These are phyloP conservation scores for Reticulitermes speratus DNA, from an alignment of 1,140 invertebrate species.

Conservation along the genomic window DNA sequence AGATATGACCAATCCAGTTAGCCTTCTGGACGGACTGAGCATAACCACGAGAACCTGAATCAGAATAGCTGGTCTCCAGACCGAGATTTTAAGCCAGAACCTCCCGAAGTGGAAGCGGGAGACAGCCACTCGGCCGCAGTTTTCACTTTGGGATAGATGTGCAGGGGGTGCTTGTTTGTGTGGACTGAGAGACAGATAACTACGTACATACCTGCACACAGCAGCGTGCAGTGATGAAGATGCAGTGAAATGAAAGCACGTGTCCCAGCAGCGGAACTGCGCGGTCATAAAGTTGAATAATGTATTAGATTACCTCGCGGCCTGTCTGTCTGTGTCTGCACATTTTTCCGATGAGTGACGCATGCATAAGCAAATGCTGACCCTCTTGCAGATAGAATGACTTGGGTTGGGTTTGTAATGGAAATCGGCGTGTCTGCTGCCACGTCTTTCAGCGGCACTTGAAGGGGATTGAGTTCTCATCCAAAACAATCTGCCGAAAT, in stretches of 20 bases:
- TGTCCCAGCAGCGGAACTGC: neutral
- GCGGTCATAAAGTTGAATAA: neutral
- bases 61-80: too few species aligned
- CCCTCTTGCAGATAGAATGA: neutral
- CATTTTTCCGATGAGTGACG: neutral
- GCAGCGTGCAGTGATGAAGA: neutral
- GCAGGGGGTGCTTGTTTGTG: too few species aligned
- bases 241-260: neutral
- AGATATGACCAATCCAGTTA: too few species aligned
- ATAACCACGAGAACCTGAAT: too few species aligned
- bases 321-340: neutral
- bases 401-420: neutral
- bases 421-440: neutral
- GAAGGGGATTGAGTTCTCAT: neutral
- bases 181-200: too few species aligned
- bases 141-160: too few species aligned
- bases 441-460: neutral
- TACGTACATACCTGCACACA: too few species aligned
- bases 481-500: neutral
- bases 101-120: too few species aligned
- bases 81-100: too few species aligned
- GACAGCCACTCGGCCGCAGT: too few species aligned
- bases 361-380: slow-evolving; percentile 6
- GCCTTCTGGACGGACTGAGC: too few species aligned
- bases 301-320: neutral